These are phyloP conservation scores for Cranoglanis bouderius DNA, from an alignment of 2,113 vertebrate genomes.

Conservation along the genomic window DNA sequence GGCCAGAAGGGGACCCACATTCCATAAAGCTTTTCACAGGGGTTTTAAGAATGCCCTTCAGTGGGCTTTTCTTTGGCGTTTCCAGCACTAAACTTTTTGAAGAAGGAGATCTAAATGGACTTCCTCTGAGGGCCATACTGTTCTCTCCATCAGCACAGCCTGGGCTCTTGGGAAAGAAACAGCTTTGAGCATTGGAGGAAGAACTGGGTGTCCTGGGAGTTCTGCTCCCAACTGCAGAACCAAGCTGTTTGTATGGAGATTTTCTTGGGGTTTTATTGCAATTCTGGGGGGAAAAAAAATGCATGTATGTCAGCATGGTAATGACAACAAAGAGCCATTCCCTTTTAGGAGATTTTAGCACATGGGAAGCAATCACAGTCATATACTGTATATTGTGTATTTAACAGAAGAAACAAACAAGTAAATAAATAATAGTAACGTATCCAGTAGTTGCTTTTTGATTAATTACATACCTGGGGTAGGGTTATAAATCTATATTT, in stretches of 20 bases:
- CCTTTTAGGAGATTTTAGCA: background rate
- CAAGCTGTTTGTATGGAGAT: slow-evolving; percentile 54
- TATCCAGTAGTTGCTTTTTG: background rate
- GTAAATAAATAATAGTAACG: background rate
- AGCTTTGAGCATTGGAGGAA: slow-evolving; percentile 29
- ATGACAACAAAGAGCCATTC: background rate
- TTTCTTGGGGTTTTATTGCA: slow-evolving; percentile 73
- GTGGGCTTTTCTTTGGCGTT: slow-evolving; percentile 62
- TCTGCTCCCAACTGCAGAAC: slow-evolving; percentile 38
- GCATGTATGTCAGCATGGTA: background rate
- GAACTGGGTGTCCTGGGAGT: slow-evolving; percentile 54
- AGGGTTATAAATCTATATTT: background rate
- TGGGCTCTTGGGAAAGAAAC: slow-evolving; percentile 57
- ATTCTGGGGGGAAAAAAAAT: slow-evolving; percentile 59
- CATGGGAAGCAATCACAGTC: background rate
- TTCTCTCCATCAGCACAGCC: slow-evolving; percentile 39
- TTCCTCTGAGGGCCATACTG: slow-evolving; percentile 51
- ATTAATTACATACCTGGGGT: background rate
- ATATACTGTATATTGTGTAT: background rate
- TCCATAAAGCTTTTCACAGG: slow-evolving; percentile 59
- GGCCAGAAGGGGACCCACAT: slow-evolving; percentile 46
- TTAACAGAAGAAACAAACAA: background rate
- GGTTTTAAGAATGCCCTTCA: slow-evolving; percentile 61
- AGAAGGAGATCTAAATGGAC: slow-evolving; percentile 61
- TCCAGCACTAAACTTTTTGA: slow-evolving; percentile 52